Conservation (phyloP, 2,797 vertebrate species). For the Sus cebifrons region DNA sequence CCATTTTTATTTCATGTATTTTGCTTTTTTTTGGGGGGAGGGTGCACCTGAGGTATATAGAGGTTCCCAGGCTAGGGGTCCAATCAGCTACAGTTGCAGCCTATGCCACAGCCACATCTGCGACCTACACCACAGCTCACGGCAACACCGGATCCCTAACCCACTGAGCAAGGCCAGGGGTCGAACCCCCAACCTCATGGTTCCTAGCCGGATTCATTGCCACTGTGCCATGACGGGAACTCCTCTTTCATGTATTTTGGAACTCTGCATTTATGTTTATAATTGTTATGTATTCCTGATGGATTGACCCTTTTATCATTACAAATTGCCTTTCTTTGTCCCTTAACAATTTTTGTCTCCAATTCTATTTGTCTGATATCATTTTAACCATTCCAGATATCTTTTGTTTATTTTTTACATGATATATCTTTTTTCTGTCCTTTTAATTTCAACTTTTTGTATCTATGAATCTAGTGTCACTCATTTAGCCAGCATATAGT, state of each 20-base stretch:
- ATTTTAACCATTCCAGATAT: neutral
- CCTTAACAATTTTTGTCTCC: constrained; percentile 16
- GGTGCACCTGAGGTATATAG: too few relatives aligned
- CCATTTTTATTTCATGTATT: neutral
- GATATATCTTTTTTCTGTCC: neutral
- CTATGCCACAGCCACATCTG: too few relatives aligned
- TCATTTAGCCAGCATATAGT: neutral
- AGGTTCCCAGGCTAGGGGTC: too few relatives aligned
- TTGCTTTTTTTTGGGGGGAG: neutral
- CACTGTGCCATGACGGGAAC: too few relatives aligned
- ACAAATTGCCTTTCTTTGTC: neutral
- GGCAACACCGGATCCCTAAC: too few relatives aligned
- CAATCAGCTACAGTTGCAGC: too few relatives aligned
- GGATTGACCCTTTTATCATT: neutral
- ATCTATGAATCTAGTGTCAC: neutral
- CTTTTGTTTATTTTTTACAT: neutral
- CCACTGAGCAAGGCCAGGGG: too few relatives aligned
- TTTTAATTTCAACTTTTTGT: neutral
- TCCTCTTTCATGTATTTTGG: neutral
- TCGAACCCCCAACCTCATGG: too few relatives aligned
- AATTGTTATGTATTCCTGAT: neutral
- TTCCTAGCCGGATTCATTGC: too few relatives aligned
- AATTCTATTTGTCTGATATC: neutral
- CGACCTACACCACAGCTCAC: too few relatives aligned
- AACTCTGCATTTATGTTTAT: neutral